Evolutionary conservation across 1,140 invertebrate species (phyloP).

Genomic region (Cotesia vestalis): DNA sequence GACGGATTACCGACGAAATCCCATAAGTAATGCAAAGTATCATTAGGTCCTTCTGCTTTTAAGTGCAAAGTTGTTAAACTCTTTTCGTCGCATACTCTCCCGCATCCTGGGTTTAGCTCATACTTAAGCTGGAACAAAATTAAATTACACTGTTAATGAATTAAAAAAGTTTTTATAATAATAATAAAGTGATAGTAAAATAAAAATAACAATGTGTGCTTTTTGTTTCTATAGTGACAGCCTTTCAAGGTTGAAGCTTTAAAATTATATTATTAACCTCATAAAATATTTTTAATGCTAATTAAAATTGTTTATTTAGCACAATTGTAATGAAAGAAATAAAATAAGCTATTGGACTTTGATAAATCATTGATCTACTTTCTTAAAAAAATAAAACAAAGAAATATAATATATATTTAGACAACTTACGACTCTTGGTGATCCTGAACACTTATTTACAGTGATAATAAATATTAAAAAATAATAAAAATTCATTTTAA

Average conservation of each 20-base stretch:
- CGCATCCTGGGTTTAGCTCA: constrained; percentile 55
- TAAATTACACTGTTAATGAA: not conserved
- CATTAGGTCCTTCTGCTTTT: constrained; percentile 62
- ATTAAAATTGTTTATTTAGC: too few relatives aligned
- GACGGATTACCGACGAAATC: constrained; percentile 69
- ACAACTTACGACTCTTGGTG: constrained; percentile 21
- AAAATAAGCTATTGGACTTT: not conserved
- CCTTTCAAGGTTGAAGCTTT: not conserved
- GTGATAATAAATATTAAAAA: not conserved
- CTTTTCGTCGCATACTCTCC: constrained; percentile 43
- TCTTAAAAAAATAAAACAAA: not conserved
- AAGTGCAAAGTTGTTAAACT: constrained; percentile 64
- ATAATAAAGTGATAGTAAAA: not conserved
- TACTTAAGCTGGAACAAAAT: constrained; percentile 50
- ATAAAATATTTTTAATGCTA: not conserved
- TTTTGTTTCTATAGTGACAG: constrained; percentile 28
- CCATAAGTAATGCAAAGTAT: constrained; percentile 71
- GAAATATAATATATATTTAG: not conserved
- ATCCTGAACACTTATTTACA: constrained; percentile 16
- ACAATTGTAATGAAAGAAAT: not conserved
- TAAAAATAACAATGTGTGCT: constrained; percentile 3
- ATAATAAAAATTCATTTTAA: constrained; percentile 12
- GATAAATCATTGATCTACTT: not conserved
- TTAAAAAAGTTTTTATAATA: not conserved
- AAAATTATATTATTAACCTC: not conserved